A percentile compares a stretch with the other conserved stretches of the same genome.
Evolutionary conservation across 1,140 invertebrate species (phyloP).

Genomic region (Drosophila parvula): DNA sequence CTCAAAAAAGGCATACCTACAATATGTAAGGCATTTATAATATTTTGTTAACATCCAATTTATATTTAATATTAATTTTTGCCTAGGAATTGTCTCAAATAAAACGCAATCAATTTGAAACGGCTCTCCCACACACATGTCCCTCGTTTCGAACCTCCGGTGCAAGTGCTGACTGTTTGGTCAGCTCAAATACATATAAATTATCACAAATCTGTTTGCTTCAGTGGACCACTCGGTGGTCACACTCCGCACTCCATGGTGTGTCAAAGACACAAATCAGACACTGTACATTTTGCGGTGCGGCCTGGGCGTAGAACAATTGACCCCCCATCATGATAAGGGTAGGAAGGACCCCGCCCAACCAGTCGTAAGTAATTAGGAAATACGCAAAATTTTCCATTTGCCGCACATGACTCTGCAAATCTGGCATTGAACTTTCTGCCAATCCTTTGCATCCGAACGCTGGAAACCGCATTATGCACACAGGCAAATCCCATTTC

Average conservation of each 20-base stretch:
- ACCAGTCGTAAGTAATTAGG: constrained; percentile 71
- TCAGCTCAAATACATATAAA: constrained; percentile 43
- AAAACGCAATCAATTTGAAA: background rate
- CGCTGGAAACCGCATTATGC: constrained; percentile 30
- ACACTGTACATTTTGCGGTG: constrained; percentile 23
- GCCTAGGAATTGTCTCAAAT: background rate
- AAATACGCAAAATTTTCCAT: constrained; percentile 72
- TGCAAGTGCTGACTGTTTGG: constrained; percentile 4
- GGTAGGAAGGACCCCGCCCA: constrained; percentile 14
- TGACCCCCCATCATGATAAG: constrained; percentile 1
- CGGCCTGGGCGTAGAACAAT: constrained; percentile 1
- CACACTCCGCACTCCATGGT: constrained; percentile 1
- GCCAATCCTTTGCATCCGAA: constrained; percentile 10
- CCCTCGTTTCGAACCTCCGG: background rate
- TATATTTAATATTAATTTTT: background rate
- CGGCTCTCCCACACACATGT: no score
- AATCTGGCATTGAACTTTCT: constrained; percentile 38
- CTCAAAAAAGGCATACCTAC: background rate
- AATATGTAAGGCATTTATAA: no score
- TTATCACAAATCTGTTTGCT: constrained; percentile 44
- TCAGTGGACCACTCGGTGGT: constrained; percentile 20
- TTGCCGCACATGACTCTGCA: constrained; percentile 44
- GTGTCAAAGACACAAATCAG: constrained; percentile 21
- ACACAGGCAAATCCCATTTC: constrained; percentile 38
- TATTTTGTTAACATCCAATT: background rate